Evolutionary conservation across 2,888 invertebrate genomes (phyloP).

Genomic region (Tinea semifulvella): DNA sequence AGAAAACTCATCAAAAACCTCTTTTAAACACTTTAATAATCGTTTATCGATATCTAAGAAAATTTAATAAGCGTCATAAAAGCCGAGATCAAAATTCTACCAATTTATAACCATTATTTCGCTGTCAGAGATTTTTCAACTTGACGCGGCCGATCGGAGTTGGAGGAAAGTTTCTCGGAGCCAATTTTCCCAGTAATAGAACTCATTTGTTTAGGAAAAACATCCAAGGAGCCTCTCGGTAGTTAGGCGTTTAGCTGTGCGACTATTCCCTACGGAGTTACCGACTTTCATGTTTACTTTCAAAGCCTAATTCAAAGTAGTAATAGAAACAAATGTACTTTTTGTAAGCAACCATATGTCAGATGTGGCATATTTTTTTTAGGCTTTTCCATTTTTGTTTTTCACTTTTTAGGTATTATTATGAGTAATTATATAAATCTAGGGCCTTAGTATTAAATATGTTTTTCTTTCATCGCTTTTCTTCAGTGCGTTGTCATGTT

Average conservation of each 20-base stretch:
- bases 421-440: too few relatives aligned
- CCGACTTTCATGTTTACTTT: too few relatives aligned
- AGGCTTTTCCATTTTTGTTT: too few relatives aligned
- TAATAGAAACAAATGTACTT: too few relatives aligned
- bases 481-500: too few relatives aligned
- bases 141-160: constrained; percentile 28
- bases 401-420: too few relatives aligned
- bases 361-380: too few relatives aligned
- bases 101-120: constrained; percentile 26
- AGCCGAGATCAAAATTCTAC: constrained; percentile 12
- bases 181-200: constrained; percentile 50
- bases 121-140: constrained; percentile 39
- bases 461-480: too few relatives aligned
- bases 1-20: constrained; percentile 2
- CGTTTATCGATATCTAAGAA: constrained; percentile 13
- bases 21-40: constrained; percentile 8
- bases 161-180: constrained; percentile 36
- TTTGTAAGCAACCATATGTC: too few relatives aligned
- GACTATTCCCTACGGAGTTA: background rate
- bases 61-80: constrained; percentile 15
- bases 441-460: too few relatives aligned
- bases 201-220: constrained; percentile 44
- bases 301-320: too few relatives aligned
- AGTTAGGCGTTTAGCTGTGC: constrained; percentile 6
- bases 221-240: constrained; percentile 23